Percentiles rank a stretch among this genome's conserved stretches.
Evolutionary conservation across 2,797 vertebrate species (phyloP).

Genomic region (Botia kubotai): DNA sequence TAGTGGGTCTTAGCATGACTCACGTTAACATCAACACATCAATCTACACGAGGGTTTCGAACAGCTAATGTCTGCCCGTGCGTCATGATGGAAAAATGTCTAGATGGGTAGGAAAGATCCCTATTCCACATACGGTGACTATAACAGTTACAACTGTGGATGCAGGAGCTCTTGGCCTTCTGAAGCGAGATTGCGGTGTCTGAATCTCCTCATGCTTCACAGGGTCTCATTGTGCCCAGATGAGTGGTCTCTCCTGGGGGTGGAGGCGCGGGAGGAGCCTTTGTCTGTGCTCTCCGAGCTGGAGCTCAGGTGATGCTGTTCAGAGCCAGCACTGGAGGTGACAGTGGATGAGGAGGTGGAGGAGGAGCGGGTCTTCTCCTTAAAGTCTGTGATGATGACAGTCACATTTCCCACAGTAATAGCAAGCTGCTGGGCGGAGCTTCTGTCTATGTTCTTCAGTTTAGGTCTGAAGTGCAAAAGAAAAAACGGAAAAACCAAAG

Average conservation of each 20-base stretch:
- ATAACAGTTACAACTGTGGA: constrained; percentile 47
- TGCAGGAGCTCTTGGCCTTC: constrained; percentile 33
- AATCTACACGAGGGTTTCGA: constrained; percentile 42
- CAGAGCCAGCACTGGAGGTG: constrained; percentile 82
- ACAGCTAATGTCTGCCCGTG: constrained; percentile 34
- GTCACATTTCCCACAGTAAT: constrained; percentile 98
- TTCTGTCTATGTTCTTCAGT: constrained; percentile 98
- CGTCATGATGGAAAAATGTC: constrained; percentile 51
- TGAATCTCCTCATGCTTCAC: constrained; percentile 68
- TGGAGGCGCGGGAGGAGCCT: constrained; percentile 90
- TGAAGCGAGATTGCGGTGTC: constrained; percentile 5
- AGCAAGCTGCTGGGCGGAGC: constrained; percentile 97
- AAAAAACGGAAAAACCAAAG: constrained; percentile 37
- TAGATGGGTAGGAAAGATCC: constrained; percentile 53
- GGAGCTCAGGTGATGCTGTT: constrained; percentile 92
- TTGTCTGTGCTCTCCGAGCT: constrained; percentile 96
- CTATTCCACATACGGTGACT: constrained; percentile 45
- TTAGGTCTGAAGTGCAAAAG: constrained; percentile 84
- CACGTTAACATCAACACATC: constrained; percentile 39
- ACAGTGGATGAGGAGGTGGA: constrained; percentile 78
- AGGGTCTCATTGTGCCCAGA: constrained; percentile 86
- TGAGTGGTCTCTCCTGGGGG: constrained; percentile 89
- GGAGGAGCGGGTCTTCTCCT: constrained; percentile 95
- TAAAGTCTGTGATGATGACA: constrained; percentile 99
- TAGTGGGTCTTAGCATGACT: constrained; percentile 24